These are phyloP conservation scores for Nycteola revayana DNA, from an alignment of 2,888 invertebrate species.

Conservation along the genomic window DNA sequence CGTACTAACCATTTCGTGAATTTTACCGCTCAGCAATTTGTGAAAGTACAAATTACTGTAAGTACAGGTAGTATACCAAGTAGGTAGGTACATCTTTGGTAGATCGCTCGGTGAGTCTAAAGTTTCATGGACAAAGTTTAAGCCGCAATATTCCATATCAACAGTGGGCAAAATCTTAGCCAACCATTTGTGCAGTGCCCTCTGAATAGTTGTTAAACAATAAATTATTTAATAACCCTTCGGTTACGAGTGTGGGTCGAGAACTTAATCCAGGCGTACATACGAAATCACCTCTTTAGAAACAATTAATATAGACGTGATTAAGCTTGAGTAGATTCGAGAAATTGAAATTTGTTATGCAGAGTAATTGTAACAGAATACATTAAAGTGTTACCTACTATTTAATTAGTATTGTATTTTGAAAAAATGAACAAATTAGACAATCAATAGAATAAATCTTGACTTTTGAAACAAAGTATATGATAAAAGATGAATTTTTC, in stretches of 20 bases:
- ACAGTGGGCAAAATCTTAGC: slow-evolving; percentile 66
- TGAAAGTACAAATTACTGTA: slow-evolving; percentile 29
- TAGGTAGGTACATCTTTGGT: slow-evolving; percentile 35
- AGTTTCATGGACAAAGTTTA: slow-evolving; percentile 62
- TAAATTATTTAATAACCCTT: slow-evolving; percentile 79
- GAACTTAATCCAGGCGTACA: slow-evolving; percentile 73
- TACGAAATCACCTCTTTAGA: slow-evolving; percentile 70
- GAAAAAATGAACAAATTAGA: no score
- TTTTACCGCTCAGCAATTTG: slow-evolving; percentile 19
- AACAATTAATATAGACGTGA: slow-evolving; percentile 68
- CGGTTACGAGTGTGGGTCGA: slow-evolving; percentile 57
- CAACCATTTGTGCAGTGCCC: slow-evolving; percentile 61
- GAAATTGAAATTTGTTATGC: slow-evolving; percentile 16
- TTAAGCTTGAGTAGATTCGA: slow-evolving; percentile 24
- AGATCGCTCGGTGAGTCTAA: slow-evolving; percentile 54
- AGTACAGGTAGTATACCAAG: no score
- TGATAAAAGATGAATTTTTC: no score
- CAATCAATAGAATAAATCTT: no score
- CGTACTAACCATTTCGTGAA: slow-evolving; percentile 4
- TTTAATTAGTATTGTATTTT: no score
- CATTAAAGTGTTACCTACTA: no score
- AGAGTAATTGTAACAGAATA: no score
- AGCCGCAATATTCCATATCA: slow-evolving; percentile 60
- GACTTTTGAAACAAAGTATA: no score
- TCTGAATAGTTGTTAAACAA: slow-evolving; percentile 72